Percentiles rank a stretch among this genome's conserved stretches.
These are phyloP conservation scores for Coccyzus lansbergi DNA, from an alignment of 2,797 vertebrate genomes.

Conservation along the genomic window DNA sequence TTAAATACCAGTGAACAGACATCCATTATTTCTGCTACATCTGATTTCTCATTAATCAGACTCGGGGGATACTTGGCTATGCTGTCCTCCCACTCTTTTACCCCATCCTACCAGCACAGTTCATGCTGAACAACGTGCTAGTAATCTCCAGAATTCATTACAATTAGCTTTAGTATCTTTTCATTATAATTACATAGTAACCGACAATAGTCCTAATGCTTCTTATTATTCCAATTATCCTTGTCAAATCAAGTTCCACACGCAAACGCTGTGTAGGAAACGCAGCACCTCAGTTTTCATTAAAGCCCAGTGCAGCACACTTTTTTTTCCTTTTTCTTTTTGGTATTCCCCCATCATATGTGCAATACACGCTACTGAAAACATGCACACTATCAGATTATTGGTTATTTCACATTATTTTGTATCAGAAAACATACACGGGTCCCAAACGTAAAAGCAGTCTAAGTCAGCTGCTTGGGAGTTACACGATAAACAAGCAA, in stretches of 20 bases:
- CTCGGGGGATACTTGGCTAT: neutral
- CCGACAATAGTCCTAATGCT: neutral
- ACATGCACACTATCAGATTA: neutral
- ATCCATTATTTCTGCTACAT: neutral
- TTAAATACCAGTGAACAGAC: neutral
- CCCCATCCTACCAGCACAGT: neutral
- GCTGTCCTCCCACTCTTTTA: neutral
- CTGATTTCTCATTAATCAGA: neutral
- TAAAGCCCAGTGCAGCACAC: neutral
- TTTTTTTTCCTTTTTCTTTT: neutral
- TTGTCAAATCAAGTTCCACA: neutral
- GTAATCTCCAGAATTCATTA: neutral
- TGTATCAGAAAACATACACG: neutral
- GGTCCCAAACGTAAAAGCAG: neutral
- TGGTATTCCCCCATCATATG: neutral
- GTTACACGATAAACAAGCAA: neutral
- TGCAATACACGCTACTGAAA: neutral
- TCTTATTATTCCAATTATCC: neutral
- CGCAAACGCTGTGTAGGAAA: neutral
- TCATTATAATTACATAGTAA: neutral
- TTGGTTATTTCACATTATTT: neutral
- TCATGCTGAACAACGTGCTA: neutral
- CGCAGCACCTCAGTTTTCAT: neutral
- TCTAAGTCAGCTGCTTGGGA: fast-evolving
- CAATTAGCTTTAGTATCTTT: neutral